phyloP scores from a whole-genome alignment of 2,888 invertebrate species.

The Yponomeuta malinellus region DNA sequence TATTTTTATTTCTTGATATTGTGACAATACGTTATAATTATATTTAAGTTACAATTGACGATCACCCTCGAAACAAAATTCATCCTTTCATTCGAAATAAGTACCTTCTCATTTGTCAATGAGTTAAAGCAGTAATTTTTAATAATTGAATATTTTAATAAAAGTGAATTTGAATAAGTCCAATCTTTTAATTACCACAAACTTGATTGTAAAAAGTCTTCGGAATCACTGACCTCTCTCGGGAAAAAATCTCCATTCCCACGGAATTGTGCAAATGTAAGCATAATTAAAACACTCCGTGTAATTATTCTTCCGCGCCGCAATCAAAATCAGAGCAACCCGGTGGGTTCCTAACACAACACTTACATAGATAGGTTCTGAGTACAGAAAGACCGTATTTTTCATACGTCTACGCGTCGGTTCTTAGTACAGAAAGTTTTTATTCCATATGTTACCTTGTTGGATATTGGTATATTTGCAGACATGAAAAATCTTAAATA shows the following conservation, averaged over 20 bases:
- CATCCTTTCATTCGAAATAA: neutral
- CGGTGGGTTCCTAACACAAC: neutral
- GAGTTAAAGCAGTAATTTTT: conserved; percentile 50
- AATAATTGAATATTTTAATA: conserved; percentile 69
- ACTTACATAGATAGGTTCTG: neutral
- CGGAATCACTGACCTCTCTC: neutral
- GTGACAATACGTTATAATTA: neutral
- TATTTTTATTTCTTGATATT: conserved; percentile 39
- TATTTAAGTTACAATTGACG: neutral
- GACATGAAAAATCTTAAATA: no score
- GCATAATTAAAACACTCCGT: conserved; percentile 51
- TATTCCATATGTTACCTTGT: no score
- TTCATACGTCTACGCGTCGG: neutral
- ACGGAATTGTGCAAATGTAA: conserved; percentile 29
- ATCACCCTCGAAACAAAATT: neutral
- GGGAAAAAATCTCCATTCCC: conserved; percentile 19
- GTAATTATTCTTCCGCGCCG: conserved; percentile 29
- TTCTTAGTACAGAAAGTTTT: no score
- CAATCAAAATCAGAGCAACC: conserved; percentile 47
- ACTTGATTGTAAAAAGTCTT: neutral
- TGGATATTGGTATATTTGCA: no score
- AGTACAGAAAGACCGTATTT: neutral
- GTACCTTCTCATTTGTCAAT: neutral
- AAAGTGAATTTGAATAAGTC: conserved; percentile 56
- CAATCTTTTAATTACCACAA: neutral